phyloP scores from a whole-genome alignment of 23 tunicate species.

The Styela plicata region DNA sequence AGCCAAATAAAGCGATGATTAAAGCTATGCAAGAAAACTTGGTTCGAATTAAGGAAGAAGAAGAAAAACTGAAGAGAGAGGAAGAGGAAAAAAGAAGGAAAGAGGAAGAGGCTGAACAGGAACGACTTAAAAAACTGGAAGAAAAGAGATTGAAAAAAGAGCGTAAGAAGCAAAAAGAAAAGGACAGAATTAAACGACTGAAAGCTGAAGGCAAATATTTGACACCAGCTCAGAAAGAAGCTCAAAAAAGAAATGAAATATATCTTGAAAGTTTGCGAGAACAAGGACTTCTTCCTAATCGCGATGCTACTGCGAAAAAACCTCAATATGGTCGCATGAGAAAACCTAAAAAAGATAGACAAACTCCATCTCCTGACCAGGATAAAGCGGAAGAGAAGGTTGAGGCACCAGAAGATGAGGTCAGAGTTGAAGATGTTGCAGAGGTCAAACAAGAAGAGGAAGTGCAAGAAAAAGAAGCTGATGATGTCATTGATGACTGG shows the following conservation, averaged over 20 bases:
- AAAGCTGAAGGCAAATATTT: constrained; percentile 65
- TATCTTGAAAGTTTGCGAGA: constrained; percentile 46
- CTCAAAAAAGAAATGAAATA: constrained; percentile 54
- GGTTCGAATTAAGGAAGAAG: constrained; percentile 68
- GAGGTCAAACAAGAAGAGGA: constrained; percentile 17
- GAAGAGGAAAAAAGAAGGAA: constrained; percentile 75
- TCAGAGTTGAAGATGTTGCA: constrained; percentile 13
- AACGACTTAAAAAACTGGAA: constrained; percentile 49
- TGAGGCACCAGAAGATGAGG: constrained; percentile 21
- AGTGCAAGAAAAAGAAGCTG: constrained; percentile 4
- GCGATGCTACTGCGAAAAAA: constrained; percentile 26
- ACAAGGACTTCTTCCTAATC: constrained; percentile 58
- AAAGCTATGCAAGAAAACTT: constrained; percentile 66
- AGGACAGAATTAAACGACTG: constrained; percentile 64
- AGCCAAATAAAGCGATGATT: constrained; percentile 45
- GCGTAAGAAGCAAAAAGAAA: constrained; percentile 78
- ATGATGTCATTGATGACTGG: constrained; percentile 39
- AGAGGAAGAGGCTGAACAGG: constrained; percentile 68
- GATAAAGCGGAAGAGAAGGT: constrained; percentile 39
- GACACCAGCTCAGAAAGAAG: constrained; percentile 72
- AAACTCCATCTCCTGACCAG: constrained; percentile 25
- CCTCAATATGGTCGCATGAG: not conserved
- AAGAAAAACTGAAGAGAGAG: constrained; percentile 47
- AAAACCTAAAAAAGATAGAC: not conserved
- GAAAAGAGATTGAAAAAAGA: constrained; percentile 56